Evolutionary conservation across 2,888 invertebrate species (phyloP), one percentile per base, ranked within the genome.

Genomic region (Drosophila crucigera): DNA sequence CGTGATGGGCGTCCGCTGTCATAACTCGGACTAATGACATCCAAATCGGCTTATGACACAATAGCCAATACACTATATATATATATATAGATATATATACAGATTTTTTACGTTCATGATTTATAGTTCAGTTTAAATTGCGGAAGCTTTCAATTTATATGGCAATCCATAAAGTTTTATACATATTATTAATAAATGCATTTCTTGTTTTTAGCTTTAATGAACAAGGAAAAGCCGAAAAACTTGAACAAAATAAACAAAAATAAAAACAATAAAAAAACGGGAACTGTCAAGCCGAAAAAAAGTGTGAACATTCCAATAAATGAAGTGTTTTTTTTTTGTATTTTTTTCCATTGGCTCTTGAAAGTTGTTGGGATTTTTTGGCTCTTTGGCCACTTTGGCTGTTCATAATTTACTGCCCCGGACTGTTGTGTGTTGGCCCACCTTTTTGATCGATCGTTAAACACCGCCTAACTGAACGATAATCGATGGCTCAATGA

Each of bases 11-110:
- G 55, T n/a, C 11, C 47, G 72, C 68, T 76, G 78, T 61, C 77
- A 77, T 70, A 73, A 70, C 80, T 60, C 64, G 59, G 62, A 63
- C 85, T 88, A 88, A 90, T 90, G 90, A 85, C 86, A 70, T 49
- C 22, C 70, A 78, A 85, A 85, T 85, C 85, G 90, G 85, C 85
- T 85, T 85, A 85, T 85, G 85, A 88, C 81, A 88, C 90, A 90
- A 85, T 85, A 56, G 49, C 59, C 58, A 75, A 77, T 62, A 60
- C 31, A 39, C 50, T 52, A 25, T 35, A 53, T 37, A 62, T 67
- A 60, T 55, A 22, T 67, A 63, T 55, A 22, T 61, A 61, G 6
- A 22, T 52, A 14, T 61, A n/a, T 58, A 11, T 37, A 19, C 14
- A 61, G 19, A 28, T 10, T 43, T 28, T 43, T 22, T 5, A 58